Base-by-base conservation (phyloP, 2,888 invertebrate genomes). In the Lasioglossum villosulum region DNA sequence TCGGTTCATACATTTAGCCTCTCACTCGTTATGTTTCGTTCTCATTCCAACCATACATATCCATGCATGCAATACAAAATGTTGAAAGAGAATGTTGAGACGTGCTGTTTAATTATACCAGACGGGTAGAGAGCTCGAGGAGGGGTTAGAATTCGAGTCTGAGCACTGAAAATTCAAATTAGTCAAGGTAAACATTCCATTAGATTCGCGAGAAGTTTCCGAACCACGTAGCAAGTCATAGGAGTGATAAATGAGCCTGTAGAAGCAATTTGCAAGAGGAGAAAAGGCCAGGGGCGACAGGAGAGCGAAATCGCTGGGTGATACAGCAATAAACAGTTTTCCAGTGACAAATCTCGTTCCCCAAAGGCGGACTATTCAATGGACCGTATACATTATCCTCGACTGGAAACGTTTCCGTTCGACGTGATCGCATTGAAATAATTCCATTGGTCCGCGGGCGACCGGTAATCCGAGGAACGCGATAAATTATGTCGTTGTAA, bases 401-500 rank as follows among this genome's bases (percentile, higher is more conserved):
- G 27, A 52, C 34, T 66, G 34, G 66, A 66, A 75, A 52, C 63
- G 23, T 73, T 66, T 82, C 12, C 19, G 27, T 76, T 66, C 42
- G 48, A 39, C 39, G 48, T 14, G n/a, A 75, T 66, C 63, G 70
- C 72, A 19, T 52, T 45, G 66, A 73, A 79, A 30, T 37, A 39
- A 78, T 72, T 72, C 48, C 79, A 37, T 63, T 48, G 42, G 71
- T 34, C 66, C 66, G 66, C 66, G 4, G 66, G 66, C 66, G 66
- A 66, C 59, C 34, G 77, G 82, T 76, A 77, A 80, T 37, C 48
- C 78, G 72, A 77, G 76, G 37, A 68, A 68, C 73, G 73, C 84
- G 76, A 88, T 89, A 89, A 89, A 85, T 82, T 84, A 75, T 77
- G 66, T 39, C 37, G 52, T 27, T 34, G 72, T 34, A 77, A 76